These are phyloP conservation scores for Myotis davidii DNA, from an alignment of 2,113 vertebrate genomes.

Conservation along the genomic window DNA sequence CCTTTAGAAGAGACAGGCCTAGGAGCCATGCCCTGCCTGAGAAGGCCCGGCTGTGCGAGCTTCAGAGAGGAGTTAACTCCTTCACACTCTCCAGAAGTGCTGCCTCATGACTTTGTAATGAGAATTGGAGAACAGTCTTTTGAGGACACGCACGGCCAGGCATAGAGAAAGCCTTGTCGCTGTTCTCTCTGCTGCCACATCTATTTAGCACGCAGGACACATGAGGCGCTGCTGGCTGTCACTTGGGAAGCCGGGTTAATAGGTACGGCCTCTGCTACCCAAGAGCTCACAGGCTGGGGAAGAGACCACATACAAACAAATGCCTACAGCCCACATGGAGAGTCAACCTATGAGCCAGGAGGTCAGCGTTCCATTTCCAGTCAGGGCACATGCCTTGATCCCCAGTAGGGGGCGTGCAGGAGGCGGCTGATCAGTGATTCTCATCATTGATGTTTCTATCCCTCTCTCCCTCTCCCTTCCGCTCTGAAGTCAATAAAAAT, in stretches of 20 bases:
- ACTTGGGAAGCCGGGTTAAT: not conserved
- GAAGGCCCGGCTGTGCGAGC: not conserved
- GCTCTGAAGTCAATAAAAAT: too few relatives aligned
- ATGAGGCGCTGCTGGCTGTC: not conserved
- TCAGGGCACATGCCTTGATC: too few relatives aligned
- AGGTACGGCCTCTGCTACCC: rapidly evolving
- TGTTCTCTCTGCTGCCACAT: not conserved
- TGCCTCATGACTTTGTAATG: not conserved
- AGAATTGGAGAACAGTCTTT: not conserved
- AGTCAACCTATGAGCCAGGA: too few relatives aligned
- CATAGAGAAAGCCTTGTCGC: not conserved
- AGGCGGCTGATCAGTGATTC: too few relatives aligned
- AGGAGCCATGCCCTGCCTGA: not conserved
- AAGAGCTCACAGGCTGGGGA: not conserved
- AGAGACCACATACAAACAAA: not conserved
- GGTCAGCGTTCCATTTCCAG: too few relatives aligned
- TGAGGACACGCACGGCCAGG: not conserved
- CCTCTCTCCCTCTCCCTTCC: too few relatives aligned
- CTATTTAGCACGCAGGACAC: rapidly evolving
- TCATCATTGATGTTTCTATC: too few relatives aligned
- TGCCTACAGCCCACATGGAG: too few relatives aligned
- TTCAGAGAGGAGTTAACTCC: not conserved
- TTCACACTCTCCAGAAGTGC: not conserved
- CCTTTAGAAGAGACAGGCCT: constrained; percentile 68
- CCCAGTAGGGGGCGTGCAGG: too few relatives aligned